Base-by-base conservation (phyloP, 2,888 invertebrate genomes). In the Chaitophorus viminalis region DNA sequence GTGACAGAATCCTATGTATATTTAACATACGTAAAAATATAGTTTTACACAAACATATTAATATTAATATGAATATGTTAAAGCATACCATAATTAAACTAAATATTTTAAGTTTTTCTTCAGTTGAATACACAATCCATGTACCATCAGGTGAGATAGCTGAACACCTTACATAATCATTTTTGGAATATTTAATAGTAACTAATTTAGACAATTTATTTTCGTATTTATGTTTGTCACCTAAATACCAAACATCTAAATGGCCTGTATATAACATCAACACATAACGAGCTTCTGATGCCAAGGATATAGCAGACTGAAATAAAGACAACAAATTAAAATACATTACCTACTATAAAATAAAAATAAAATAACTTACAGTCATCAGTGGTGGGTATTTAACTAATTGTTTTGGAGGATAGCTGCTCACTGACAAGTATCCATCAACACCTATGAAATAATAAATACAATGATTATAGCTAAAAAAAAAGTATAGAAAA, bases 91-190 rank as follows among this genome's bases (percentile, higher is more conserved):
- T 92, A 89, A 93, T 93, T 89, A 96, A 93, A 90, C 93, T 93
- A 89, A 95, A 95, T 89, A 97, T 92, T 88, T 95, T 93, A 52
- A 96, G 91, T 88, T 94, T 92, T 82, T 91, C 93, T 46, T 93
- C 92, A 0, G 96, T 96, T 0, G 96, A 95, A 91, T 96, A 97
- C 11, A 95, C 94, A 33, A 98, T 92, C 92, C 94, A 94, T 89
- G 94, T 93, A 1, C 95, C 95, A 91, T 95, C 93, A 3, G 94
- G 93, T 8, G 96, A 95, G 11, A 97, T 92, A 21, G 94, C 93
- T 89, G 94, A 94, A 89, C 95, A 95, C 11, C 94, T 92, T 52
- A 97, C 94, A n/a, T 72, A 83, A 3, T 83, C 81, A 82, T 89
- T 89, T 89, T 88, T 89, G 21, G 89, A 89, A 52, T 88, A 89